A percentile compares a stretch with the other conserved stretches of the same genome.
These are phyloP conservation scores for Chaetodon trifasciatus DNA, from an alignment of 2,797 vertebrate genomes.

Conservation along the genomic window DNA sequence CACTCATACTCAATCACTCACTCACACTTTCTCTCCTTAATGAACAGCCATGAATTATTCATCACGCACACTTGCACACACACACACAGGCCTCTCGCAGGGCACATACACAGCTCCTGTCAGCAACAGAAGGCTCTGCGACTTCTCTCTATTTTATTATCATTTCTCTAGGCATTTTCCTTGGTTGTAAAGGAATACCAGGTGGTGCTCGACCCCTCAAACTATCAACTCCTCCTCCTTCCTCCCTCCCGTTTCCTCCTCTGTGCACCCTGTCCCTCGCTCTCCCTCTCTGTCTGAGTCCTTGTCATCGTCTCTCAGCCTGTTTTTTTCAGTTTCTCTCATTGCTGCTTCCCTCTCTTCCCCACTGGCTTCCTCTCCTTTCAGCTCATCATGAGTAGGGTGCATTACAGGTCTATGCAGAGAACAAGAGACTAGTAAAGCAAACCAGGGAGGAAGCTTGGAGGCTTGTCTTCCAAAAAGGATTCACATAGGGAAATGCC, in stretches of 20 bases:
- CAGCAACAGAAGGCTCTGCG: conserved; percentile 85
- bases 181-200: conserved; percentile 83
- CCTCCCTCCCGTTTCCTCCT: conserved; percentile 74
- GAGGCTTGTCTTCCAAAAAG: conserved; percentile 8
- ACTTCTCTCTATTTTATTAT: conserved; percentile 86
- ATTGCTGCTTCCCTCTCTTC: conserved; percentile 28
- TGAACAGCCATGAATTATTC: conserved; percentile 84
- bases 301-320: conserved; percentile 57
- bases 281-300: conserved; percentile 53
- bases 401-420: conserved; percentile 35
- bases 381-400: conserved; percentile 39
- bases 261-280: conserved; percentile 57
- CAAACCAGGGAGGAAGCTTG: conserved; percentile 9
- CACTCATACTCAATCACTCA: conserved; percentile 65
- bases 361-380: conserved; percentile 39
- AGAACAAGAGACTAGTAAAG: conserved; percentile 11
- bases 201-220: conserved; percentile 78
- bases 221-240: conserved; percentile 79
- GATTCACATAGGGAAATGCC: conserved; percentile 32
- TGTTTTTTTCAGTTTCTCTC: conserved; percentile 43
- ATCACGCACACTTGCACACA: conserved; percentile 71
- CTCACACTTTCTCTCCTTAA: conserved; percentile 82
- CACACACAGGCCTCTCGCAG: conserved; percentile 69
- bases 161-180: conserved; percentile 83
- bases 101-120: conserved; percentile 83